Evolutionary conservation across 2,797 vertebrate species (phyloP).

Genomic region (Huso huso): DNA sequence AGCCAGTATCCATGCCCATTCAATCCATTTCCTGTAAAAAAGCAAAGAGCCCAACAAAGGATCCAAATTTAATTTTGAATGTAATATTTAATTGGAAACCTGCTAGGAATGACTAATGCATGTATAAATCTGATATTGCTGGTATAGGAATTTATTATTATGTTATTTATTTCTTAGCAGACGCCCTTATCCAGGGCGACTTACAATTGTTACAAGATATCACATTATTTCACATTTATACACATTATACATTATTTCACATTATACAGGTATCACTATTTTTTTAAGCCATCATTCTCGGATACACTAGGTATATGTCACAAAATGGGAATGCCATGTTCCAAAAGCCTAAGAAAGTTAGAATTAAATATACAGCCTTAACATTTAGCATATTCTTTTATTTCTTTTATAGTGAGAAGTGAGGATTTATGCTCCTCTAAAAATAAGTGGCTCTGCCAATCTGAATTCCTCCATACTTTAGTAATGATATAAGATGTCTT

Average conservation of each 20-base stretch:
- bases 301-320: neutral
- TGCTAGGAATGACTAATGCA: neutral
- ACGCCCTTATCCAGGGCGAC: too few species aligned
- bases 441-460: too few species aligned
- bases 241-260: too few species aligned
- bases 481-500: too few species aligned
- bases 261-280: too few species aligned
- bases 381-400: too few species aligned
- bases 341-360: neutral
- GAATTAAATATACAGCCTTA: neutral
- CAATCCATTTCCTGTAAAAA: neutral
- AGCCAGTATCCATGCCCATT: neutral
- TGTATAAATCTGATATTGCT: neutral
- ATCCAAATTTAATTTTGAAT: neutral
- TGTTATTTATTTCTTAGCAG: too few species aligned
- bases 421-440: too few species aligned
- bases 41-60: neutral
- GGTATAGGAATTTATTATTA: neutral
- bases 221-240: too few species aligned
- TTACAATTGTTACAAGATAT: too few species aligned
- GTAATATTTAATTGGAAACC: neutral
- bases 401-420: too few species aligned
- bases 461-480: too few species aligned
- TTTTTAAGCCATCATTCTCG: neutral
- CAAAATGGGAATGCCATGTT: neutral